Evolutionary conservation across 2,113 vertebrate genomes (phyloP).

Genomic region (Menidia beryllina): DNA sequence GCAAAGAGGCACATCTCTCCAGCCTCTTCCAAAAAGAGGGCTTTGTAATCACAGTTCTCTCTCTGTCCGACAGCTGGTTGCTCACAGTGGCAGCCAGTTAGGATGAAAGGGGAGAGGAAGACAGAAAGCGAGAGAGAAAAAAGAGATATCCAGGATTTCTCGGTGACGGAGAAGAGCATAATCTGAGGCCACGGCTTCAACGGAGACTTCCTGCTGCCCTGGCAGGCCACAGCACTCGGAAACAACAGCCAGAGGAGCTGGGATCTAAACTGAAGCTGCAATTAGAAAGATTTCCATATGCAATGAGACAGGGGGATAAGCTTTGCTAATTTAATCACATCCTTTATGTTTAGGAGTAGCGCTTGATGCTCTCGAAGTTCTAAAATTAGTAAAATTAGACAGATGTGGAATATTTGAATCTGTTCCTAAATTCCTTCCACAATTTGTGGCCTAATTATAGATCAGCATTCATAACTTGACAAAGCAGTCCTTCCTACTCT

Average conservation of each 20-base stretch:
- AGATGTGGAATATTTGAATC: no score
- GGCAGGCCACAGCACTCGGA: slow-evolving; percentile 46
- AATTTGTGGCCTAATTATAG: no score
- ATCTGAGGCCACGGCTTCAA: slow-evolving; percentile 52
- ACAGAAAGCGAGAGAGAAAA: slow-evolving; percentile 9
- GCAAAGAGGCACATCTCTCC: slow-evolving; percentile 64
- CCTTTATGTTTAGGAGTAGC: neutral
- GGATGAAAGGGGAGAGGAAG: slow-evolving; percentile 44
- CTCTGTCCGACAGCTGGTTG: slow-evolving; percentile 69
- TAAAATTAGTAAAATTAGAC: no score
- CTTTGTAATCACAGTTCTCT: slow-evolving; percentile 68
- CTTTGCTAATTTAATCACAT: slow-evolving; percentile 44
- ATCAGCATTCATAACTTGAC: no score
- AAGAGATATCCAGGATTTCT: slow-evolving; percentile 44
- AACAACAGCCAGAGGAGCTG: slow-evolving; percentile 55
- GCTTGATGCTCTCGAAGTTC: neutral
- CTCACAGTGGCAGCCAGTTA: slow-evolving; percentile 72
- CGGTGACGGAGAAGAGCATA: slow-evolving; percentile 37
- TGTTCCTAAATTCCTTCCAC: no score
- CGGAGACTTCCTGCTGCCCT: slow-evolving; percentile 64
- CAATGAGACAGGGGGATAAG: slow-evolving; percentile 29
- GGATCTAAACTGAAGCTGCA: slow-evolving; percentile 35
- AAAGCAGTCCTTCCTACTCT: no score
- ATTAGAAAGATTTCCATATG: slow-evolving; percentile 45
- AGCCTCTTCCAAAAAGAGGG: slow-evolving; percentile 46